phyloP scores from a whole-genome alignment of 2,888 invertebrate genomes.

The Chrysodeixis includens region DNA sequence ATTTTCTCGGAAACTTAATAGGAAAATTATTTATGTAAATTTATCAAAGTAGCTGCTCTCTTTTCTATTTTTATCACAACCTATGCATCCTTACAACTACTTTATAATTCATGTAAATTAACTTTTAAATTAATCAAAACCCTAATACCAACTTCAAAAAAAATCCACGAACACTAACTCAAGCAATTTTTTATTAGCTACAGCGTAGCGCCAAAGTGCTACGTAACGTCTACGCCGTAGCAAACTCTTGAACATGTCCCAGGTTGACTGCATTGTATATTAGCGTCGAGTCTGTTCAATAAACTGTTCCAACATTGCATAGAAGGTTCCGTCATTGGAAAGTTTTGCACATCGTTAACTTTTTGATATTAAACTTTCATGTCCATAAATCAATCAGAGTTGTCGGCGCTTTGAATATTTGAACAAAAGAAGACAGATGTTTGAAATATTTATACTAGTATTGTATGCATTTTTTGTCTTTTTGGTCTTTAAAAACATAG shows the following conservation, averaged over 20 bases:
- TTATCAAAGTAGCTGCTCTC: conserved; percentile 1
- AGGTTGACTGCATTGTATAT: conserved; percentile 32
- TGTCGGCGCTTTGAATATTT: background rate
- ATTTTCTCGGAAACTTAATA: conserved; percentile 16
- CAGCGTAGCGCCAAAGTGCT: conserved; percentile 38
- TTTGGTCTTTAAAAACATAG: no score
- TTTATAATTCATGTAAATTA: no score
- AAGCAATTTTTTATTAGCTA: conserved; percentile 18
- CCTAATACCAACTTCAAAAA: background rate
- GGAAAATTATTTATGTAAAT: conserved; percentile 13
- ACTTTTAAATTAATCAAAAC: no score
- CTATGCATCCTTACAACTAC: background rate
- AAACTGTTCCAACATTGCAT: conserved; percentile 33
- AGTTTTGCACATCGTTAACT: background rate
- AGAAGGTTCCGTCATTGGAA: conserved; percentile 7
- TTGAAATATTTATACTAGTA: background rate
- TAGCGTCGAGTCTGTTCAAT: conserved; percentile 24
- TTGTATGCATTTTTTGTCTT: background rate
- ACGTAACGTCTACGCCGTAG: conserved; percentile 41
- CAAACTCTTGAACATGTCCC: conserved; percentile 16
- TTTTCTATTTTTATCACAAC: background rate
- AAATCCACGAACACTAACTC: background rate
- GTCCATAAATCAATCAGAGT: background rate
- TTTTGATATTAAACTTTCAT: background rate
- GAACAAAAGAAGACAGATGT: background rate